Base-by-base conservation (phyloP, 1,140 invertebrate species). In the Hermetia illucens region DNA sequence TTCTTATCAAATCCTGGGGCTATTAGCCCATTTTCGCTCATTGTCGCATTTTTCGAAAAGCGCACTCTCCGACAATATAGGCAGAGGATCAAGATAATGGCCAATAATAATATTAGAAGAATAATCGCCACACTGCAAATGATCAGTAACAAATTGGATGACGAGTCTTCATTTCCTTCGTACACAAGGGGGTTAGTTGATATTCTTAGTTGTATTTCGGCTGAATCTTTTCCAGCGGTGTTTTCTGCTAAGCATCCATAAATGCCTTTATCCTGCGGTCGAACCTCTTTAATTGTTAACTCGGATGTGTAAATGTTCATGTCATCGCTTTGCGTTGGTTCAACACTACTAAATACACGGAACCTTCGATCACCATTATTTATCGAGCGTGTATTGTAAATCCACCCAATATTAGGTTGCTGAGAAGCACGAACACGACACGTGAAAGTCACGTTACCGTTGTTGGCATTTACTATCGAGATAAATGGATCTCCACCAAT, bases 231-330 rank as follows among this genome's bases (percentile, higher is more conserved):
- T 0, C 90, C 91, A 2, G 82, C 89, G 0, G 75, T 69, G 60
- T 90, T 95, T 38, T 77, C 79, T 0, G 86, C 88, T 5, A 81
- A 69, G 48, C 90, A 95, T n/a, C 75, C 70, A 55, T 93, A 95
- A 34, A 85, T 77, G 0, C 90, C 91, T 47, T 77, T 75, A 59
- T 95, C 90, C 6, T 77, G 72, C 13, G 65, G 63, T 5, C 67
- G 66, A 0, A 83, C 71, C 33, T 81, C 70, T 1, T 71, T 61
- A 19, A 90, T 77, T 2, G 82, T 86, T 21, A 88, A 59, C 62
- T 90, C 58, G 2, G 57, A 58, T 16, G 48, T 52, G 12, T 53
- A 42, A 9, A 35, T 20, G 19, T 34, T 13, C 13, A 16, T 12
- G 9, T 21, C 15, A 29, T 25, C 22, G 2, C 21, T 22, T 20